Base-by-base conservation (phyloP, 1,140 invertebrate genomes). In the Scylla paramamosain region DNA sequence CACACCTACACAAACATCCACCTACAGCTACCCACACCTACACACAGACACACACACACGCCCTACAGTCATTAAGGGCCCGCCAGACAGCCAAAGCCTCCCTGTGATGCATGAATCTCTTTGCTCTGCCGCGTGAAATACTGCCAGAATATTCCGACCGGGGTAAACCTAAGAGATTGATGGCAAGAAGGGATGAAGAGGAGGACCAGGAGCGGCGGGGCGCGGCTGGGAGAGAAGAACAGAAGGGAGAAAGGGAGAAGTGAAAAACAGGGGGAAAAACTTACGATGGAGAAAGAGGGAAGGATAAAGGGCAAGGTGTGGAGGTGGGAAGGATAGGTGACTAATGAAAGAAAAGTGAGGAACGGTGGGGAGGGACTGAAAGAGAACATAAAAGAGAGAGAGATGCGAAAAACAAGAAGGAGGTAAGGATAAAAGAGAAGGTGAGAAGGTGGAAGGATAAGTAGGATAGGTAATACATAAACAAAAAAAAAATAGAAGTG, bases 101-200 rank as follows among this genome's bases (percentile, higher is more conserved):
- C 67, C 25, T 25, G 67, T 77, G 67, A 77, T 77, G 67, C 67
- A 77, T 77, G 67, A 77, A 77, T 77, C 67, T 77, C 67, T 77
- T 77, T 77, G 67, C 67, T n/a, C 25, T 20, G 67, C 59, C 67
- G 67, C 67, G 67, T 77, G 67, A 77, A 77, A 77, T 77, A 77
- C 67, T 77, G 67, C 67, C 20, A 0, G 67, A 77, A 77, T 77
- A 77, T 77, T 77, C 67, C 25, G 8, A 7, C 20, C 67, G n/a
- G 20, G 67, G 67, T 77, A 77, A 77, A 77, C 67, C 67, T 77
- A 20, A 7, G 67, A 77, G 67, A 77, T 77, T 77, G 67, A 77
- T 77, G 67, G 67, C 67, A 77, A 77, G n/a, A 20, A 77, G 67
- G 67, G 67, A 77, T 12, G 67, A 77, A 20, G 67, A 77, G 67